Conservation (phyloP, 2,113 vertebrate genomes). For the Pelmatolapia mariae region DNA sequence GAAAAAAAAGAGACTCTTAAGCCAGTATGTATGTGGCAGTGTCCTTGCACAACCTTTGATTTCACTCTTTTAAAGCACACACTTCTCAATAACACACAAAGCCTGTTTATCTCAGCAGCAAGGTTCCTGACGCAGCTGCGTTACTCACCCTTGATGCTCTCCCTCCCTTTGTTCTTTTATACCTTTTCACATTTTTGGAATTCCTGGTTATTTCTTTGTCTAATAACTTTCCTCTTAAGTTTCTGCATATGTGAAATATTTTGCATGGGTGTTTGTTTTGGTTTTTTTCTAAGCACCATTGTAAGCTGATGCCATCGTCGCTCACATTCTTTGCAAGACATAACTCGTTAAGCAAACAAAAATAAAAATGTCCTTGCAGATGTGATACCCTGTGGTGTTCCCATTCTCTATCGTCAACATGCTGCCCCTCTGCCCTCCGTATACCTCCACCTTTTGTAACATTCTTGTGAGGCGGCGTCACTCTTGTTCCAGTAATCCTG, state of each 20-base stretch:
- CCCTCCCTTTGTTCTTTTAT: not conserved
- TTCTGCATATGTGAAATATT: not conserved
- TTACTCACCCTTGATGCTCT: not conserved
- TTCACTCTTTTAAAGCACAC: not conserved
- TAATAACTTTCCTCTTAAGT: not conserved
- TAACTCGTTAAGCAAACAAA: not conserved
- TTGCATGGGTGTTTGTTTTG: not conserved
- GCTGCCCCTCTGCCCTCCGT: conserved; percentile 17
- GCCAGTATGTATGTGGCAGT: not conserved
- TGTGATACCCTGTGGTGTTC: not conserved
- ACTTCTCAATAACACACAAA: not conserved
- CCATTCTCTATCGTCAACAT: conserved; percentile 33
- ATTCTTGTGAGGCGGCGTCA: conserved; percentile 54
- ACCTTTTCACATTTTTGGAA: not conserved
- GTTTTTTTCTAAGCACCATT: not conserved
- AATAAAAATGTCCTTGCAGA: conserved; percentile 1
- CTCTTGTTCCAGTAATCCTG: conserved; percentile 58
- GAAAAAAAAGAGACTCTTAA: not conserved
- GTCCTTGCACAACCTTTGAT: conserved; percentile 11
- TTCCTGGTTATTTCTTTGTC: not conserved
- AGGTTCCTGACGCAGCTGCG: not conserved
- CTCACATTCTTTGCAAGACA: not conserved
- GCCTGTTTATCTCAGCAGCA: not conserved
- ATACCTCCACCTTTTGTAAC: conserved; percentile 44
- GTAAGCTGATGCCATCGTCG: not conserved